Evolutionary conservation across 2,888 invertebrate species (phyloP).

Genomic region (Tetramorium bicarinatum): DNA sequence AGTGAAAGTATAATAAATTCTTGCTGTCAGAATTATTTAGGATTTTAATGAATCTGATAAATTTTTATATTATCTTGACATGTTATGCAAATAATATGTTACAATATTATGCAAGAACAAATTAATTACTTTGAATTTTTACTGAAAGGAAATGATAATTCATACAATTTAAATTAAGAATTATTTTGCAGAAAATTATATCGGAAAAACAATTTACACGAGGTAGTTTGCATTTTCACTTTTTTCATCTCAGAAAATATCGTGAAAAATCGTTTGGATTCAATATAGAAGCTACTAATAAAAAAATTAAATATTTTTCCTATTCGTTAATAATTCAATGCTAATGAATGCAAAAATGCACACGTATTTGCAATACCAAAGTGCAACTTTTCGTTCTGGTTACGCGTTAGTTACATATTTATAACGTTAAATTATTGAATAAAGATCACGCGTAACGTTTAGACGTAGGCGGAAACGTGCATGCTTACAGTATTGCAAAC

Average conservation of each 20-base stretch:
- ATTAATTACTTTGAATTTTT: background rate
- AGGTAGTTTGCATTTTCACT: background rate
- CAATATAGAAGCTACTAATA: background rate
- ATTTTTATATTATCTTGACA: background rate
- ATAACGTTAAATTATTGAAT: constrained; percentile 29
- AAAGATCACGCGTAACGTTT: constrained; percentile 18
- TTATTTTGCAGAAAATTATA: background rate
- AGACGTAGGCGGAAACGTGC: constrained; percentile 6
- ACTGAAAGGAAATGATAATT: background rate
- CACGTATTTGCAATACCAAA: background rate
- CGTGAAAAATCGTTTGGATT: background rate
- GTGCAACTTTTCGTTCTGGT: background rate
- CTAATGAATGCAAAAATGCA: background rate
- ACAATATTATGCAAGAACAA: background rate
- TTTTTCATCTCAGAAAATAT: background rate
- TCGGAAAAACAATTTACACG: background rate
- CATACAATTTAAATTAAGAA: background rate
- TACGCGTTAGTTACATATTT: background rate
- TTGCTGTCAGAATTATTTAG: background rate
- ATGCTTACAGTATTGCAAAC: constrained; percentile 23
- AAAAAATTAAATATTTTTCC: background rate
- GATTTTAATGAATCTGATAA: constrained; percentile 6
- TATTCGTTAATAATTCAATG: background rate
- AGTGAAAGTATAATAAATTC: constrained; percentile 4
- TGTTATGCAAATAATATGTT: background rate